Conservation (phyloP, 2,113 vertebrate species). For the Dermatemys mawii region DNA sequence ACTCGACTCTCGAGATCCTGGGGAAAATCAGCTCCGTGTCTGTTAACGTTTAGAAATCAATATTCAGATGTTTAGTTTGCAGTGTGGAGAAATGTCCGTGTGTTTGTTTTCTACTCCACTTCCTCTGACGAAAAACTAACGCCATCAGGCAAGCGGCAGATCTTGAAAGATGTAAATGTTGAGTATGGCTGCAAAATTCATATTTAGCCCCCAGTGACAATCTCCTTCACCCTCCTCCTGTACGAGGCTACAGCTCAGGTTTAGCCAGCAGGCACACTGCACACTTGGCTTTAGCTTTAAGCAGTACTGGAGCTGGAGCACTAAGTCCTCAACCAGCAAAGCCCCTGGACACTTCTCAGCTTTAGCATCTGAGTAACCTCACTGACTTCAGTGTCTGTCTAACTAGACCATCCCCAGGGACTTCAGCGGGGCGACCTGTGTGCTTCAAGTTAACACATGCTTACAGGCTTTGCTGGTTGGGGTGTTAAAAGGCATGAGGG, state of each 20-base stretch:
- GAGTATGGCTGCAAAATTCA: rapidly evolving
- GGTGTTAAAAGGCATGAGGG: background rate
- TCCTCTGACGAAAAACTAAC: background rate
- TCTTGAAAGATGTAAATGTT: background rate
- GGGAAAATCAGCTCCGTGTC: too few species aligned
- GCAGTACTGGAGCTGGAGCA: background rate
- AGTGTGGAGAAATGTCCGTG: rapidly evolving
- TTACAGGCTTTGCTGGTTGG: background rate
- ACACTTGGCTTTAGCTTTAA: rapidly evolving
- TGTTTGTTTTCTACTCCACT: background rate
- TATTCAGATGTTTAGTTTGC: background rate
- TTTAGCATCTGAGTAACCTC: background rate
- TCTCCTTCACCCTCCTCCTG: background rate
- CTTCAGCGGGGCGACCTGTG: background rate
- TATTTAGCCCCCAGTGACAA: rapidly evolving
- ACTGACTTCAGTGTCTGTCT: rapidly evolving
- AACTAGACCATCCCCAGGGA: background rate
- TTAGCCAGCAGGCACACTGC: rapidly evolving
- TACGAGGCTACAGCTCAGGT: rapidly evolving
- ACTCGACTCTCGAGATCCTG: too few species aligned
- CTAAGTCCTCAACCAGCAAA: background rate
- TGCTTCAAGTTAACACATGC: background rate
- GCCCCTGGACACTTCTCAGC: rapidly evolving
- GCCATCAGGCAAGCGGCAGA: background rate
- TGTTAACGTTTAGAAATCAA: too few species aligned